Conservation (phyloP, 2,113 vertebrate genomes). For the Phylloscopus trochiloides region DNA sequence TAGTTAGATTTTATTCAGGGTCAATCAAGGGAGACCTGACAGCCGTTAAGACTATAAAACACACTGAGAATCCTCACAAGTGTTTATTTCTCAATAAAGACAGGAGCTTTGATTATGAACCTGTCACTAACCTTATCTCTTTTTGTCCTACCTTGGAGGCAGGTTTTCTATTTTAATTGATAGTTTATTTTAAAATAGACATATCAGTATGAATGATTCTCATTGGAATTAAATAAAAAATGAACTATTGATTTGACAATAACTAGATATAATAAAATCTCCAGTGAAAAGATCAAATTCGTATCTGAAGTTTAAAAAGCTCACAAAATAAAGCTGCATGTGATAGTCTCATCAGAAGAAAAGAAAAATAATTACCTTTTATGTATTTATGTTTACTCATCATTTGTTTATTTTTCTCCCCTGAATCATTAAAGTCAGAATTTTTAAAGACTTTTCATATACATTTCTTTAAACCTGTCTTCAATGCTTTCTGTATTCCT, state of each 20-base stretch:
- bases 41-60: constrained; percentile 58
- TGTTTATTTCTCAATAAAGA: constrained; percentile 61
- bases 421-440: neutral
- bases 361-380: neutral
- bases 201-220: neutral
- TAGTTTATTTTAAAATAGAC: constrained; percentile 20
- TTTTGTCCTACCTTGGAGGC: neutral
- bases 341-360: neutral
- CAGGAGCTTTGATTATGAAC: constrained; percentile 20
- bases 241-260: neutral
- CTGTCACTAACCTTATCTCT: neutral
- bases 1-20: constrained; percentile 74
- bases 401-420: neutral
- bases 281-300: neutral
- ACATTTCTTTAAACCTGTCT: neutral
- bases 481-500: neutral
- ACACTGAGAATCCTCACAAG: constrained; percentile 25
- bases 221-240: constrained; percentile 36
- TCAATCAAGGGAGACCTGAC: constrained; percentile 70
- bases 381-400: neutral
- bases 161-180: constrained; percentile 8
- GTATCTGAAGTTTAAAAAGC: neutral
- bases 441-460: neutral
- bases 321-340: neutral
- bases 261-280: neutral